Percentiles rank a stretch among this genome's conserved stretches.
Conservation (phyloP, 2,113 vertebrate genomes). For the Neotragus moschatus region DNA sequence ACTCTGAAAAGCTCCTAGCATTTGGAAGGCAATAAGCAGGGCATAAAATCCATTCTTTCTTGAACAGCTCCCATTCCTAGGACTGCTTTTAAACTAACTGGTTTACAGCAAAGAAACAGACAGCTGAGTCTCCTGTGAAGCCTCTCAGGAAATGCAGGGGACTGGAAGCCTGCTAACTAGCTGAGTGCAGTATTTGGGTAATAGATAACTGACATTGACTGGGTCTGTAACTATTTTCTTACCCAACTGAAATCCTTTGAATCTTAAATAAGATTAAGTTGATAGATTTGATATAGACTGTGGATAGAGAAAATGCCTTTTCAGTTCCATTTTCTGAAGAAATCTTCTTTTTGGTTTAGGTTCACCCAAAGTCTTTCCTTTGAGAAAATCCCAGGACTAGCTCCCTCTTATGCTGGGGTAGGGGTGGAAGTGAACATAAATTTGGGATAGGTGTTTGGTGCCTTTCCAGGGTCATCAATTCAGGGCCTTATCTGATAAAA, state of each 20-base stretch:
- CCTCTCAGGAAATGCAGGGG: constrained; percentile 1
- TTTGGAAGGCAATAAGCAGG: constrained; percentile 77
- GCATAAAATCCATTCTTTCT: constrained; percentile 74
- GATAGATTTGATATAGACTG: background rate
- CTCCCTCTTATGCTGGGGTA: background rate
- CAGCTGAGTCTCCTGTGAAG: constrained; percentile 5
- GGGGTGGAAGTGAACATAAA: background rate
- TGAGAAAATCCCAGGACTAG: background rate
- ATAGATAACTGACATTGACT: background rate
- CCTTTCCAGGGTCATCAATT: background rate
- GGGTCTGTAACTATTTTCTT: background rate
- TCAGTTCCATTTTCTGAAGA: background rate
- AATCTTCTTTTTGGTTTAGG: background rate
- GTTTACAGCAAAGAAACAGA: constrained; percentile 63
- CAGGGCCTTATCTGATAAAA: background rate
- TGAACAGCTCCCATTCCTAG: constrained; percentile 69
- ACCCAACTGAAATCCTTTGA: background rate
- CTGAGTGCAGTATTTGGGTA: background rate
- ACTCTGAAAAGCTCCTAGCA: constrained; percentile 78
- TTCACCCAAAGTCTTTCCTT: background rate
- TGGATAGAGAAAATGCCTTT: background rate
- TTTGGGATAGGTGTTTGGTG: background rate
- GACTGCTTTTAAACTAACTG: constrained; percentile 71
- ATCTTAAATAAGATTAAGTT: constrained; percentile 36
- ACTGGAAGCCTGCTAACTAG: background rate